phyloP scores from a whole-genome alignment of 2,888 invertebrate species.

The Zele albiditarsus region DNA sequence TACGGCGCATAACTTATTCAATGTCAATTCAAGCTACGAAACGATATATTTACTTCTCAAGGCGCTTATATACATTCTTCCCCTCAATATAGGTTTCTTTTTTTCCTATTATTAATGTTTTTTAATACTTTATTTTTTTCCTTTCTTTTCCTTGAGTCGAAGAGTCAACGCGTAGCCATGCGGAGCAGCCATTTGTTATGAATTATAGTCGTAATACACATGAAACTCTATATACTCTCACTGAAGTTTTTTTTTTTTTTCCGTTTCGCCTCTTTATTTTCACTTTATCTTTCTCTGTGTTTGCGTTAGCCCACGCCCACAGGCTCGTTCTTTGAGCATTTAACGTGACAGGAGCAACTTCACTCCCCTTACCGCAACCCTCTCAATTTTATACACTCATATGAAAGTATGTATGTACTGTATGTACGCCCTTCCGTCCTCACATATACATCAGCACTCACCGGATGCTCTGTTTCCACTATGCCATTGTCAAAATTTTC shows the following conservation, averaged over 20 bases:
- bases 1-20: constrained; percentile 20
- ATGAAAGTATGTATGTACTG: not conserved
- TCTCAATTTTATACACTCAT: constrained; percentile 5
- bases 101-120: not conserved
- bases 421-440: constrained; percentile 6
- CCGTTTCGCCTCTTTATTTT: not conserved
- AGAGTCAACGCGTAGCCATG: constrained; percentile 43
- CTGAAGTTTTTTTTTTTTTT: constrained; percentile 11
- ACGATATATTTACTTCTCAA: constrained; percentile 58
- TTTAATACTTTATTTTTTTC: constrained; percentile 21
- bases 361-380: constrained; percentile 16
- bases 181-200: constrained; percentile 59
- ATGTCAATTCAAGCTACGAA: not conserved
- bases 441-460: constrained; percentile 24
- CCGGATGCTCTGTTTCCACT: constrained; percentile 46
- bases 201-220: constrained; percentile 57
- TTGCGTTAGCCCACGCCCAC: constrained; percentile 56
- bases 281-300: constrained; percentile 41
- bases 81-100: not conserved
- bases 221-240: constrained; percentile 42
- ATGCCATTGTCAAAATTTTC: constrained; percentile 48
- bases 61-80: constrained; percentile 49
- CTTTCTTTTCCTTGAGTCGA: constrained; percentile 30
- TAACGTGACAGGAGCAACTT: constrained; percentile 9
- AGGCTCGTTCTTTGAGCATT: constrained; percentile 33